Evolutionary conservation across 2,888 invertebrate species (phyloP).

Genomic region (Yponomeuta malinellus): DNA sequence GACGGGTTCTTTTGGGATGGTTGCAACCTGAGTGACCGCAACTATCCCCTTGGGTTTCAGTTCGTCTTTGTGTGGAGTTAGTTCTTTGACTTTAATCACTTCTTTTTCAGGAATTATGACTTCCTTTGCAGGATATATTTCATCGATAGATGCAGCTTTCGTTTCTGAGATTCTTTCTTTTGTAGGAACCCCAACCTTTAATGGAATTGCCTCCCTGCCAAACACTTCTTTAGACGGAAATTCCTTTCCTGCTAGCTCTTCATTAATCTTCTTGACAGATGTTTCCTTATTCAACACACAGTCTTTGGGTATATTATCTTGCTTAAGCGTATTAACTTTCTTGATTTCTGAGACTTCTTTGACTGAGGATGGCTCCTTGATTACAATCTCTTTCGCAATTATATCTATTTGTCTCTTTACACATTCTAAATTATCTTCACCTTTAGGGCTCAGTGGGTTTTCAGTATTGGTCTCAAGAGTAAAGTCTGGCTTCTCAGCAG

Average conservation of each 20-base stretch:
- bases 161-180: background rate
- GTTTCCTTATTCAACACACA: background rate
- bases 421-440: background rate
- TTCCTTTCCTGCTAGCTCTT: slow-evolving; percentile 26
- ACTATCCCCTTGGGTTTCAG: slow-evolving; percentile 25
- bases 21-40: slow-evolving; percentile 1
- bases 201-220: background rate
- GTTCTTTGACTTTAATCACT: slow-evolving; percentile 28
- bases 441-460: background rate
- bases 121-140: slow-evolving; percentile 13
- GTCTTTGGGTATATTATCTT: background rate
- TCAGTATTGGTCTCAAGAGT: background rate
- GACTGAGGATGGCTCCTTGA: slow-evolving; percentile 23
- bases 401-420: background rate
- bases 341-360: slow-evolving; percentile 13
- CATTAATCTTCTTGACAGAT: slow-evolving; percentile 14
- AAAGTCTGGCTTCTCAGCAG: background rate
- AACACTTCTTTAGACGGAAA: slow-evolving; percentile 18
- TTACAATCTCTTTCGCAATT: background rate
- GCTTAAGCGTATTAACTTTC: background rate
- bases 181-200: background rate
- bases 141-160: slow-evolving; percentile 11
- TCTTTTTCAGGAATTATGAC: slow-evolving; percentile 14
- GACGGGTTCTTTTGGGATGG: background rate
- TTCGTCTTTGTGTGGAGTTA: slow-evolving; percentile 33